Percentiles rank a stretch among this genome's conserved stretches.
phyloP scores from a whole-genome alignment of 2,113 vertebrate species.

The Chrysochloris asiatica region DNA sequence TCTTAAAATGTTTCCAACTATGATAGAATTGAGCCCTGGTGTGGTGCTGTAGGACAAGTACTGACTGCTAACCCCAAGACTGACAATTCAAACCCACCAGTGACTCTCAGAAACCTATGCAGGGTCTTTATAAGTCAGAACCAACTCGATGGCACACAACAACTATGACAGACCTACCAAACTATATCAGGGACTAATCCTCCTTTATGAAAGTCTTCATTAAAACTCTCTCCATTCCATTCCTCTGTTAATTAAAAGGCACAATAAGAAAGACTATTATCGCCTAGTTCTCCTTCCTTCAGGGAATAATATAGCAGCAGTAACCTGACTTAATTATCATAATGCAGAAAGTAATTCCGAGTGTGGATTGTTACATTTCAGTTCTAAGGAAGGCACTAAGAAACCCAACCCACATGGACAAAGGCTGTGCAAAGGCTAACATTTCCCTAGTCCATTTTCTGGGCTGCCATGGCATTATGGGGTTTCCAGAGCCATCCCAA shows the following conservation, averaged over 20 bases:
- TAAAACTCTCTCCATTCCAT: neutral
- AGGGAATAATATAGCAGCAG: neutral
- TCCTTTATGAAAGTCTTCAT: neutral
- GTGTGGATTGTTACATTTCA: neutral
- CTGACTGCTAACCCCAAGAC: too few species aligned
- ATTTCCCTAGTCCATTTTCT: neutral
- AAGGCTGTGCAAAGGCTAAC: neutral
- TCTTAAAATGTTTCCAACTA: neutral
- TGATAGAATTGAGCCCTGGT: too few species aligned
- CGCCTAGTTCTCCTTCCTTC: conserved; percentile 3
- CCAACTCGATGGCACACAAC: too few species aligned
- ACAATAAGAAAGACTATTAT: neutral
- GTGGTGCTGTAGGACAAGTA: too few species aligned
- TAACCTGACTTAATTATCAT: neutral
- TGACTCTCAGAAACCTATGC: too few species aligned
- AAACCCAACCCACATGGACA: neutral
- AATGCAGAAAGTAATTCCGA: neutral
- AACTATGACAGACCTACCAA: conserved; percentile 4
- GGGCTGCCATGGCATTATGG: neutral
- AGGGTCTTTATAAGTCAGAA: too few species aligned
- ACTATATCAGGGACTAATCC: conserved; percentile 33
- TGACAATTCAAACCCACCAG: too few species aligned
- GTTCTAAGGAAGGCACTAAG: neutral
- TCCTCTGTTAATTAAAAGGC: neutral
- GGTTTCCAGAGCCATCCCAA: neutral